Evolutionary conservation across 1,140 invertebrate species (phyloP).

Genomic region (Chironomus striatipennis): DNA sequence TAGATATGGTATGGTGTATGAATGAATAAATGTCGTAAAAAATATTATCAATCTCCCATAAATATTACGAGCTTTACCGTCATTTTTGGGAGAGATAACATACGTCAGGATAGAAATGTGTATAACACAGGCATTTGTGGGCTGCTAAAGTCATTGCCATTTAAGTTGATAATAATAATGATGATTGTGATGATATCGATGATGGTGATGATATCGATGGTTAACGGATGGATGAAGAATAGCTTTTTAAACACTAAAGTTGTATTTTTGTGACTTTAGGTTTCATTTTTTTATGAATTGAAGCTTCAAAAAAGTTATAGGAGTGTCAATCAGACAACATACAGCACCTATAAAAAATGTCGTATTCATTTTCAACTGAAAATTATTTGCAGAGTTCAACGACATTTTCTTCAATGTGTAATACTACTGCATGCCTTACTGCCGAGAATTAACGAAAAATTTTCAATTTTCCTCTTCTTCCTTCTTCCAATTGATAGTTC

Average conservation of each 20-base stretch:
- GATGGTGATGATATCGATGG: not conserved
- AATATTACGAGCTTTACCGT: conserved; percentile 12
- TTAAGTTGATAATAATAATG: not conserved
- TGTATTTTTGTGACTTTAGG: not conserved
- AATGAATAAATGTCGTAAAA: not conserved
- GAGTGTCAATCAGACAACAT: no score
- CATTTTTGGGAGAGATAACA: not conserved
- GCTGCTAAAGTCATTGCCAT: not conserved
- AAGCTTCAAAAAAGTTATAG: no score
- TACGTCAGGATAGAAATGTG: not conserved
- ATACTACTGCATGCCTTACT: not conserved
- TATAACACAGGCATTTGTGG: not conserved
- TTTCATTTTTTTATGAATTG: not conserved
- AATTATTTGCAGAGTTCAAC: not conserved
- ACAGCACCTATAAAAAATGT: not conserved
- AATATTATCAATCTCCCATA: conserved; percentile 3
- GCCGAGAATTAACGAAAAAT: not conserved
- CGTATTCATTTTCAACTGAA: not conserved
- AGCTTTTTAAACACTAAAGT: no score
- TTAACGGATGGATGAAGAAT: no score
- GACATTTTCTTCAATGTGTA: not conserved
- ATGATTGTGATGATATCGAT: not conserved
- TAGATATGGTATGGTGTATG: no score
- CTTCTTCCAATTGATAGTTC: not conserved
- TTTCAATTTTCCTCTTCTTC: not conserved